Percentiles rank a stretch among this genome's conserved stretches.
Conservation (phyloP, 2,888 invertebrate species). For the Pheosia tremula region DNA sequence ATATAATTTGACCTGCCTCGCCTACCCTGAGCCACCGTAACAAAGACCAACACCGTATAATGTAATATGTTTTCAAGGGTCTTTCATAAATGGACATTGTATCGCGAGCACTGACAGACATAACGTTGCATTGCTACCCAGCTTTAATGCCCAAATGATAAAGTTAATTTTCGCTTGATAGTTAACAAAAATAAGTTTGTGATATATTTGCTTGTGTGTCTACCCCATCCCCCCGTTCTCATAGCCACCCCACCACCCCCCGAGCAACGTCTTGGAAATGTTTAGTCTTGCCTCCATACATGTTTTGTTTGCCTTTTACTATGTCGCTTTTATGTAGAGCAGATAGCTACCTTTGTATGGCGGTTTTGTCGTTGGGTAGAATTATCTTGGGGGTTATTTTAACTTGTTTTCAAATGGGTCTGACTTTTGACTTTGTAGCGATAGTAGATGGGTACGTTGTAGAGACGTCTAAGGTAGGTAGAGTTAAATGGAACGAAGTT, state of each 20-base stretch:
- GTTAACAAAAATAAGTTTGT: conserved; percentile 23
- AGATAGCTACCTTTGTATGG: conserved; percentile 46
- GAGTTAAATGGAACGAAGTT: background rate
- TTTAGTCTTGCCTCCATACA: conserved; percentile 74
- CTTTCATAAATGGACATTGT: conserved; percentile 62
- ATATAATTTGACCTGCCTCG: conserved; percentile 38
- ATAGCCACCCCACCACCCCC: conserved; percentile 38
- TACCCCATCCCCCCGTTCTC: conserved; percentile 43
- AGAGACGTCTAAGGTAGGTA: background rate
- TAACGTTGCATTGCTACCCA: conserved; percentile 14
- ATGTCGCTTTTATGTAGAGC: conserved; percentile 64
- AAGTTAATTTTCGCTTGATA: conserved; percentile 36
- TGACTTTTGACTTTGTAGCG: background rate
- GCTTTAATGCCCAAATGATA: conserved; percentile 18
- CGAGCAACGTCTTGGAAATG: conserved; percentile 76
- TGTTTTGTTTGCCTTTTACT: conserved; percentile 77
- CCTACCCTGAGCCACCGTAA: conserved; percentile 29
- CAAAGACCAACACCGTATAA: conserved; percentile 36
- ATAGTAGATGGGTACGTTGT: background rate
- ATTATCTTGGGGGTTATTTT: conserved; percentile 3
- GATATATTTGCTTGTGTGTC: conserved; percentile 34
- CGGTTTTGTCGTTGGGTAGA: conserved; percentile 10
- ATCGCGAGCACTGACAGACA: conserved; percentile 30
- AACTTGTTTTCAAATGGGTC: conserved; percentile 1
- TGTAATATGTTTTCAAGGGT: conserved; percentile 59